Percentiles rank a stretch among this genome's conserved stretches.
These are phyloP conservation scores for Mionectes macconnelli DNA, from an alignment of 2,113 vertebrate genomes.

Conservation along the genomic window DNA sequence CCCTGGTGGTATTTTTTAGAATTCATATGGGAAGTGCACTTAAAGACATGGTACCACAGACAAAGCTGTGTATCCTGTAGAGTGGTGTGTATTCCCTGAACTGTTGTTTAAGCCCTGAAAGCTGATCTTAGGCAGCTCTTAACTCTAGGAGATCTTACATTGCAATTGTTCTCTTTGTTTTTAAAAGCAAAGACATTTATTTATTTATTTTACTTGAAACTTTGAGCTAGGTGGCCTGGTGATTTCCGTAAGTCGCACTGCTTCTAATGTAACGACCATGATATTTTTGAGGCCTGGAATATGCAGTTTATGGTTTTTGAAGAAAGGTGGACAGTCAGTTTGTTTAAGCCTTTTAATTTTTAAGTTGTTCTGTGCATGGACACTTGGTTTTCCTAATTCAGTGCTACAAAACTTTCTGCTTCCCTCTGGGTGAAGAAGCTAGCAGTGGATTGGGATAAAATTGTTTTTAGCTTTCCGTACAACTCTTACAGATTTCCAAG, in stretches of 20 bases:
- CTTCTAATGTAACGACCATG: neutral
- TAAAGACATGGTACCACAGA: neutral
- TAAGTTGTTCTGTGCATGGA: neutral
- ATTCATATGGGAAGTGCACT: neutral
- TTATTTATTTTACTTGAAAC: neutral
- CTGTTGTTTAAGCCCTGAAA: neutral
- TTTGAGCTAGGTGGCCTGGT: neutral
- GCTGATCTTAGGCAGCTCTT: neutral
- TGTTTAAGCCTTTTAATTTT: neutral
- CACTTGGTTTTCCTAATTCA: neutral
- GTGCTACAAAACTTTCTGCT: neutral
- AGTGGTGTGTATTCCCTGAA: neutral
- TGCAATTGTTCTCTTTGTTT: neutral
- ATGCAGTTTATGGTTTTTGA: neutral
- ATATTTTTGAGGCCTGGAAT: neutral
- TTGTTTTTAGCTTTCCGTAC: neutral
- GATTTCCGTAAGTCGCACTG: neutral
- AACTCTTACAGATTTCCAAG: neutral
- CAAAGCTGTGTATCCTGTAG: neutral
- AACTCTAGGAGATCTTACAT: neutral
- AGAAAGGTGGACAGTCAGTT: neutral
- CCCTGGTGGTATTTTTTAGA: neutral
- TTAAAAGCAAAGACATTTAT: neutral
- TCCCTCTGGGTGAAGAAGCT: neutral
- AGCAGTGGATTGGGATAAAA: neutral